Evolutionary conservation across 2,888 invertebrate genomes (phyloP).

Genomic region (Ophioninae sp.): DNA sequence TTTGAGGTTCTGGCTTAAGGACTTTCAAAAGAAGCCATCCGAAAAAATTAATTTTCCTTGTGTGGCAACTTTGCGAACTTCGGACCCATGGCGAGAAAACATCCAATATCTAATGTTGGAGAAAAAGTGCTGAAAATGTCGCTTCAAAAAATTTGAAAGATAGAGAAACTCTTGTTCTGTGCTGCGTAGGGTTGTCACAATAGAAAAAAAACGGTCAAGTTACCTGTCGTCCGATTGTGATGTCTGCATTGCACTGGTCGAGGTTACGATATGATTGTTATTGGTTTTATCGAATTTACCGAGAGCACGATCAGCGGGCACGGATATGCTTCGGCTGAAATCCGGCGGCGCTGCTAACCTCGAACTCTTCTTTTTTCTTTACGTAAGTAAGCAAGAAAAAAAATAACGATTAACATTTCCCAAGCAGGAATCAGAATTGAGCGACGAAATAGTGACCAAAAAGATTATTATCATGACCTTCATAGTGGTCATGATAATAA

Average conservation of each 20-base stretch:
- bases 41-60: too few species aligned
- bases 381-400: slow-evolving; percentile 1
- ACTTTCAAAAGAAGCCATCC: too few species aligned
- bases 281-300: slow-evolving; percentile 77
- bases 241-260: slow-evolving; percentile 73
- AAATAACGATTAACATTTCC: neutral
- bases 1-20: too few species aligned
- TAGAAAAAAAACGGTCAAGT: slow-evolving; percentile 39
- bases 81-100: neutral
- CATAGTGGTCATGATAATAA: too few species aligned
- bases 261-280: slow-evolving; percentile 75
- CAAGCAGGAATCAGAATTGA: neutral
- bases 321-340: slow-evolving; percentile 93
- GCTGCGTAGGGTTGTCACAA: neutral
- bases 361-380: slow-evolving; percentile 88
- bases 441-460: neutral
- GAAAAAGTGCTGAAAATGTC: neutral
- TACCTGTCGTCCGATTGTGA: slow-evolving; percentile 82
- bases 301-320: slow-evolving; percentile 89
- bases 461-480: too few species aligned
- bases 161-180: neutral
- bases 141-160: neutral
- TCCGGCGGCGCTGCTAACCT: slow-evolving; percentile 86
- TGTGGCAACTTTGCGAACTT: too few species aligned
- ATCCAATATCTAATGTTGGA: neutral